Evolutionary conservation across 2,797 vertebrate species (phyloP).

Genomic region (Limnodromus scolopaceus): DNA sequence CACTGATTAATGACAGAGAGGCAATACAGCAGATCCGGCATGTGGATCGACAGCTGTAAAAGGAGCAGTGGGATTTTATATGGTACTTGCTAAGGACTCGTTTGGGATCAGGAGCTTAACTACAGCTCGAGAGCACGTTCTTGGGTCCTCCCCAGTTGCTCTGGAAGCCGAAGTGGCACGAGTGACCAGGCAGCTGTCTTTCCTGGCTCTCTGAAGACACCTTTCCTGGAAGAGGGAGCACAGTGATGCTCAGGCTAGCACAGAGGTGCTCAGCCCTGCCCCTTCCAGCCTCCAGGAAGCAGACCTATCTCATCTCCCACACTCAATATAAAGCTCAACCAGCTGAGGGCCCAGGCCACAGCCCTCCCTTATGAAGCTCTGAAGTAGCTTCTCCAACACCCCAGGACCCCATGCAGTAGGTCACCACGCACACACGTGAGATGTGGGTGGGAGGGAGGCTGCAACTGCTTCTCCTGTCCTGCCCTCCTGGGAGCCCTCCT

Average conservation of each 20-base stretch:
- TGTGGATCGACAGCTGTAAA: background rate
- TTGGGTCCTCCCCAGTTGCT: background rate
- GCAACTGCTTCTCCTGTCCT: background rate
- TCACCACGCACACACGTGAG: background rate
- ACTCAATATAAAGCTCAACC: background rate
- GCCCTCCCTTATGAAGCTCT: background rate
- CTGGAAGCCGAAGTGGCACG: background rate
- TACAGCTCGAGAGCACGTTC: background rate
- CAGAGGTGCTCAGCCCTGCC: background rate
- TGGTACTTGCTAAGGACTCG: background rate
- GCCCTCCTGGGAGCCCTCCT: background rate
- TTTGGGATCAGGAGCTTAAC: background rate
- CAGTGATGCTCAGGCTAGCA: accelerated
- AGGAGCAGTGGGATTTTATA: background rate
- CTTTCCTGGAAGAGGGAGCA: background rate
- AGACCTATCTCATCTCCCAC: background rate
- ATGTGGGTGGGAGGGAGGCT: background rate
- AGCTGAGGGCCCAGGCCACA: background rate
- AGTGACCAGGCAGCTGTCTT: background rate
- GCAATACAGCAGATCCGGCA: background rate
- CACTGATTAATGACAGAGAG: background rate
- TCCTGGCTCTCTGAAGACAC: background rate
- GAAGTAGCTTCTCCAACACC: background rate
- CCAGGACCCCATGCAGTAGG: background rate
- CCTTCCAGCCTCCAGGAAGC: background rate